Evolutionary conservation across 1,140 invertebrate genomes (phyloP), one percentile per base, ranked within the genome.

Genomic region (Macrobrachium nipponense): DNA sequence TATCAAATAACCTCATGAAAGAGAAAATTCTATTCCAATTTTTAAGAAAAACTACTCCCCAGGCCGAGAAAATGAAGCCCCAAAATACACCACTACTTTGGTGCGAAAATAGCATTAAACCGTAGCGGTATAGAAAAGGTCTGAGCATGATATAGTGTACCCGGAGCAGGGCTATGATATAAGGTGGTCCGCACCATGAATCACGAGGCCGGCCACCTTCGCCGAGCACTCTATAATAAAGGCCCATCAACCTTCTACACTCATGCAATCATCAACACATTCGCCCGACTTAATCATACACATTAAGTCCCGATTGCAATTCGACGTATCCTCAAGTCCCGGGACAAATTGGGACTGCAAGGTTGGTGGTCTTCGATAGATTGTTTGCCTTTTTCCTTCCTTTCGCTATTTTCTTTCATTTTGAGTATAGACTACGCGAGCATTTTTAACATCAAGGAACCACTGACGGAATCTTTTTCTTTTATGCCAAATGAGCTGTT

Each of bases 251-350:
- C 83, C 72, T 86, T 80, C 68, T 86, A 79, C 77, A 58, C 83
- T 59, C 51, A 68, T 80, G 68, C 83, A 86, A 86, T 86, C 83
- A 79, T 80, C 83, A 86, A 86, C 83, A 86, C 83, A 85, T 86
- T 86, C 68, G 68, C 66, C 4, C 12, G 51, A 58, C 15, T 76
- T 80, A 72, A 80, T 86, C 77, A 86, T 86, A 86, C 68, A 86
- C 83, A 80, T 86, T 86, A 62, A 59, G 20, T 72, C 68, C 44
- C 77, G 68, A 80, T 80, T 80, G 77, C 83, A 86, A 80, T 86
- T 80, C 66, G 61, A 86, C 70, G 83, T 78, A 80, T 86, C 83
- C 77, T 80, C 83, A 86, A 86, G 20, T 86, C 77, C 18, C 17
- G 17, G 60, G 83, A 86, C 77, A 86, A 78, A 86, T 86, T 80